phyloP scores from a whole-genome alignment of 2,113 vertebrate genomes.

The Oxygymnocypris stewartii region DNA sequence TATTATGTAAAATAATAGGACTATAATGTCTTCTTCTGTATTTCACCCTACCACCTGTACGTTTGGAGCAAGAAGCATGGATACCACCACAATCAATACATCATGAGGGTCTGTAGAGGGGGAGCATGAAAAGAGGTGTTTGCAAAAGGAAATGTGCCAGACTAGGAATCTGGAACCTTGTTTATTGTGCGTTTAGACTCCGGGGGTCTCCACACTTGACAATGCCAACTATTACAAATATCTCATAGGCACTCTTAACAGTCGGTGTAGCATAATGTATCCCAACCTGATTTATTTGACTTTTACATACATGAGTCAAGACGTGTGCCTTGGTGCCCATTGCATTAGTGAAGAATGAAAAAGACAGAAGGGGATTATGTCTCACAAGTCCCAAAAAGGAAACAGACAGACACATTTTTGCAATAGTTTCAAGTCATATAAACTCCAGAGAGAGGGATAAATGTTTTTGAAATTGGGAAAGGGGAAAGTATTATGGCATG shows the following conservation, averaged over 20 bases:
- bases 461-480: constrained; percentile 54
- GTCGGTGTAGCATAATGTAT: constrained; percentile 52
- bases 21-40: background rate
- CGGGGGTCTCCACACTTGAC: constrained; percentile 44
- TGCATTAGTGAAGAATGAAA: constrained; percentile 47
- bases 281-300: constrained; percentile 68
- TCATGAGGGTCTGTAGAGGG: background rate
- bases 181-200: constrained; percentile 52
- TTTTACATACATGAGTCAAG: constrained; percentile 64
- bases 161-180: constrained; percentile 49
- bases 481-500: constrained; percentile 38
- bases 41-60: background rate
- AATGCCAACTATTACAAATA: constrained; percentile 55
- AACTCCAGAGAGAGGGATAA: constrained; percentile 58
- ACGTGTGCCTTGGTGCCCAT: constrained; percentile 52
- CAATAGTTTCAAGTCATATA: constrained; percentile 61
- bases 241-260: constrained; percentile 56
- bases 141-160: constrained; percentile 55
- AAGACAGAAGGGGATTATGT: constrained; percentile 38
- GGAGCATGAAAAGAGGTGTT: constrained; percentile 44
- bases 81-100: background rate
- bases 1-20: background rate
- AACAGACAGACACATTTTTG: constrained; percentile 66
- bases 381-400: constrained; percentile 62
- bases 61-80: background rate